Conservation (phyloP, 2,113 vertebrate species). For the Sylvilagus bachmani region DNA sequence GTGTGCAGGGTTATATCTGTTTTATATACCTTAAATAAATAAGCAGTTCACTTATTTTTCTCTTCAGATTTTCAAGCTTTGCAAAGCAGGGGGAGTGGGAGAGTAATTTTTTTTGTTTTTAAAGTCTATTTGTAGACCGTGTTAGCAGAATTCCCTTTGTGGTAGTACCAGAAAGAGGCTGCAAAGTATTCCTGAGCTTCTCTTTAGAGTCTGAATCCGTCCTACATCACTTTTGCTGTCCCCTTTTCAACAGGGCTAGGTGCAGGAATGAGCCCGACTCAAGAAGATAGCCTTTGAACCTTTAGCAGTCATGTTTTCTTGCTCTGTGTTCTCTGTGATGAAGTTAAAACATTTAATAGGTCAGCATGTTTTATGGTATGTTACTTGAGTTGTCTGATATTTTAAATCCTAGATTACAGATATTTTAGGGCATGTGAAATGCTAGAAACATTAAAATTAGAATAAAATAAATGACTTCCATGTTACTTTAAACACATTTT, state of each 20-base stretch:
- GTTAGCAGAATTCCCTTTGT: conserved; percentile 47
- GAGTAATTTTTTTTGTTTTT: background rate
- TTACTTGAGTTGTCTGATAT: background rate
- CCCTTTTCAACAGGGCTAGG: background rate
- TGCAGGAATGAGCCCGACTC: background rate
- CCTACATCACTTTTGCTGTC: background rate
- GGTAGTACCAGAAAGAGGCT: background rate
- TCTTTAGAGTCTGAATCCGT: background rate
- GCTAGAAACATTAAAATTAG: conserved; percentile 16
- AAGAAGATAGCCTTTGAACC: background rate
- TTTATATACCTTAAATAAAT: background rate
- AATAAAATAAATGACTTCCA: background rate
- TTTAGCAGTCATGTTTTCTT: background rate
- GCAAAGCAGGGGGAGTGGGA: conserved; percentile 20
- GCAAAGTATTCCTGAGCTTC: conserved; percentile 15
- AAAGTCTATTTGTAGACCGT: background rate
- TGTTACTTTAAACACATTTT: conserved; percentile 53
- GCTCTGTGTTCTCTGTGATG: background rate
- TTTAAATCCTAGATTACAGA: conserved; percentile 40
- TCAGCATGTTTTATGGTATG: background rate
- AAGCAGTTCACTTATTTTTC: background rate
- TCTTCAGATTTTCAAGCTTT: conserved; percentile 33
- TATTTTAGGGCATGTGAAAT: conserved; percentile 51
- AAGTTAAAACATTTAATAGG: background rate
- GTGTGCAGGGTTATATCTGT: background rate